Percentiles rank a stretch among this genome's conserved stretches.
Conservation (phyloP, 2,113 vertebrate genomes). For the Ceratotherium simum region DNA sequence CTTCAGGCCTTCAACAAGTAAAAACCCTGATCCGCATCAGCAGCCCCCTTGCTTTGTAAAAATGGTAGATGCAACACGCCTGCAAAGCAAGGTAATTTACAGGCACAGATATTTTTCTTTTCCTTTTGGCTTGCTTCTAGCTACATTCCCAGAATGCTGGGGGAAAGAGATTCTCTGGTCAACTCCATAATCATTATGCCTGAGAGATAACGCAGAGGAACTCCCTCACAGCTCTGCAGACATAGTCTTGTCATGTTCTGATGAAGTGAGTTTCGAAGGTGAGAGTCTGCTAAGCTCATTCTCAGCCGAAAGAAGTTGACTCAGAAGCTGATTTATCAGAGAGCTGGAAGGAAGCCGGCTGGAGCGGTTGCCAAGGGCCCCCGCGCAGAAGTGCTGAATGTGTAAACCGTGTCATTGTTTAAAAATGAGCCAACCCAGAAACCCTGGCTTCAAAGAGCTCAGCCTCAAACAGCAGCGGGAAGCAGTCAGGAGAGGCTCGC, state of each 20-base stretch:
- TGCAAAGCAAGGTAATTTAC: not conserved
- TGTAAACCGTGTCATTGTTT: not conserved
- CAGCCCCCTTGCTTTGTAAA: not conserved
- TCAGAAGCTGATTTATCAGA: not conserved
- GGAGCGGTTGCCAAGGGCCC: not conserved
- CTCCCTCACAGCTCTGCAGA: not conserved
- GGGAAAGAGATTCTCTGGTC: not conserved
- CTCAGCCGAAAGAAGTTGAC: not conserved
- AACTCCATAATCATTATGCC: not conserved
- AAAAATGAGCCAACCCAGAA: slow-evolving; percentile 11
- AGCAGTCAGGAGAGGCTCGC: not conserved
- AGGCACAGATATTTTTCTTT: not conserved
- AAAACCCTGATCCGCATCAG: not conserved
- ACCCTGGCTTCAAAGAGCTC: slow-evolving; percentile 41
- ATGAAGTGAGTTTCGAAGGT: not conserved
- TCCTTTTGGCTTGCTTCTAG: not conserved
- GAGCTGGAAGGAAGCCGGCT: not conserved
- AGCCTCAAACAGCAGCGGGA: not conserved
- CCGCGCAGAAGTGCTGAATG: not conserved
- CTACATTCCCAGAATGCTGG: not conserved
- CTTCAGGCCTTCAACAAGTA: not conserved
- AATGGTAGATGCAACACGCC: accelerated
- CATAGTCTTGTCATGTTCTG: not conserved
- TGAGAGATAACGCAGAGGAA: not conserved
- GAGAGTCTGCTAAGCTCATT: not conserved